phyloP scores from a whole-genome alignment of 2,888 invertebrate species.

The Hybos culiciformis region DNA sequence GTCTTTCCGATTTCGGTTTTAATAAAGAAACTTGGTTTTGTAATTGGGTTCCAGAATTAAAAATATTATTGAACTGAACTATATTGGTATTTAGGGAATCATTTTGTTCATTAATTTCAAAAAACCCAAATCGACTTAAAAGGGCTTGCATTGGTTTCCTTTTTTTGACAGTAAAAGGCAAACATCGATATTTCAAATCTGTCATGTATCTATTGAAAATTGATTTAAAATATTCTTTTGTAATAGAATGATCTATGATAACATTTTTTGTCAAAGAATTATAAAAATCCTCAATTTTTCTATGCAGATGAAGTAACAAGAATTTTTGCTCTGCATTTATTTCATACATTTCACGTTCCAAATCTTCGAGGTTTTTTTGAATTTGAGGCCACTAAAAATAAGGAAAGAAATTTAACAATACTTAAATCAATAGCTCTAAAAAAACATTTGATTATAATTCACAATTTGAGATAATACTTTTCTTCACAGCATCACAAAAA shows the following conservation, averaged over 20 bases:
- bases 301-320: constrained; percentile 23
- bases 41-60: neutral
- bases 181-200: constrained; percentile 18
- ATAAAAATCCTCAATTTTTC: constrained; percentile 23
- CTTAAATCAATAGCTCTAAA: neutral
- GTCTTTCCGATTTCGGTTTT: constrained; percentile 16
- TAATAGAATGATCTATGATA: constrained; percentile 18
- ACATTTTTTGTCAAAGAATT: constrained; percentile 17
- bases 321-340: constrained; percentile 30
- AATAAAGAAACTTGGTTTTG: constrained; percentile 15
- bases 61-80: neutral
- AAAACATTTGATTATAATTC: too few relatives aligned
- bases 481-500: neutral
- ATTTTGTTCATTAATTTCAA: too few relatives aligned
- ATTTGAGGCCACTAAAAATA: neutral
- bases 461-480: neutral
- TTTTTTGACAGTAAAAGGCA: constrained; percentile 21
- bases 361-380: constrained; percentile 25
- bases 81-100: too few relatives aligned
- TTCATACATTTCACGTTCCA: constrained; percentile 29
- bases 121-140: too few relatives aligned
- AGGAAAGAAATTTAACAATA: neutral
- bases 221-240: constrained; percentile 23
- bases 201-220: constrained; percentile 23
- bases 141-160: constrained; percentile 26